Conservation (phyloP, 2,888 invertebrate genomes). For the Pristionchus entomophagus region DNA sequence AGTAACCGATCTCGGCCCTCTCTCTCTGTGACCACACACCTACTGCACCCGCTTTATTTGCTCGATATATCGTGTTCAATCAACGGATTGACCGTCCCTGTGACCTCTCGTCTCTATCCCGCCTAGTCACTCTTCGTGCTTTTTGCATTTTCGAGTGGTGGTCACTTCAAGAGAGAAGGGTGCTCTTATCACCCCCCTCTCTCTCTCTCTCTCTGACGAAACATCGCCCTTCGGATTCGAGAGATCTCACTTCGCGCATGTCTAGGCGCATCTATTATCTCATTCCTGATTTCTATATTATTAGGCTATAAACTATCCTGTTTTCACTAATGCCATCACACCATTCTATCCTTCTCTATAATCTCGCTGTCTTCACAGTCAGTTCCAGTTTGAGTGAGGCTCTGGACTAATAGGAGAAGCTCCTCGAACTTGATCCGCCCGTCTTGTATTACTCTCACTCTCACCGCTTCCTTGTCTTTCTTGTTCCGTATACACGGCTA, state of each 20-base stretch:
- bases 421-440: conserved; percentile 18
- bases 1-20: conserved; percentile 27
- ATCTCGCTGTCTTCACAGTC: neutral
- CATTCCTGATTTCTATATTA: too few species aligned
- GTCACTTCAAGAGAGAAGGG: conserved; percentile 28
- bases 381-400: conserved; percentile 3
- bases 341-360: neutral
- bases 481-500: neutral
- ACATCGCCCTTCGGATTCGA: neutral
- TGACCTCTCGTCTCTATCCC: conserved; percentile 5
- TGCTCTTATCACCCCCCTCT: conserved; percentile 24
- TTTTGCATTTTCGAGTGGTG: conserved; percentile 43
- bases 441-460: conserved; percentile 17
- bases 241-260: neutral
- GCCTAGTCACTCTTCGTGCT: neutral
- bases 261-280: neutral
- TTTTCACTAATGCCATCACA: neutral
- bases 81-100: neutral
- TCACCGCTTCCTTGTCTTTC: neutral
- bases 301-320: too few species aligned
- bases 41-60: neutral
- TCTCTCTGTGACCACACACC: conserved; percentile 40
- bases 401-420: conserved; percentile 18
- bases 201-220: neutral
- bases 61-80: conserved; percentile 37